phyloP scores from a whole-genome alignment of 2,888 invertebrate genomes.

The Agelastica alni region DNA sequence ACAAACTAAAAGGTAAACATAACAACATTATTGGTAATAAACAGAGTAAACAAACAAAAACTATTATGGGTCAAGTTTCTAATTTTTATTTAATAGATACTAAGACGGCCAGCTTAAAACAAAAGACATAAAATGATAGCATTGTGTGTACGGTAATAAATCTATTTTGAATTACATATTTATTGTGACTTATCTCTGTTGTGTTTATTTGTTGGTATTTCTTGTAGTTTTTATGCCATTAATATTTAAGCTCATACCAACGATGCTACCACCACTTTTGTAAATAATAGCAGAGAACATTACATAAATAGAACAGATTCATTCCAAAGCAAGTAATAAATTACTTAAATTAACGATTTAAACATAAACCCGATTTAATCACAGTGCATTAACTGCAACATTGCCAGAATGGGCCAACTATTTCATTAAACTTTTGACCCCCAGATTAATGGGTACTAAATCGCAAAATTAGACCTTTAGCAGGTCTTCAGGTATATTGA shows the following conservation, averaged over 20 bases:
- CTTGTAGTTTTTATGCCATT: neutral
- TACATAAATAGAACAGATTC: conserved; percentile 14
- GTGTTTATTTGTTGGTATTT: too few relatives aligned
- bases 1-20: too few relatives aligned
- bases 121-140: too few relatives aligned
- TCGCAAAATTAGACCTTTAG: conserved; percentile 13
- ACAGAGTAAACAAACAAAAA: too few relatives aligned
- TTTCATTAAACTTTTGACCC: conserved; percentile 14
- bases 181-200: too few relatives aligned
- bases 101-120: too few relatives aligned
- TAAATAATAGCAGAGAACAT: conserved; percentile 14
- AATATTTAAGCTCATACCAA: conserved; percentile 1
- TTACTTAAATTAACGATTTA: conserved; percentile 19
- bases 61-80: too few relatives aligned
- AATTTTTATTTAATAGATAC: too few relatives aligned
- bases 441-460: conserved; percentile 10
- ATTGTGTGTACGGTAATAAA: too few relatives aligned
- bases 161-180: too few relatives aligned
- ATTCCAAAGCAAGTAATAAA: conserved; percentile 11
- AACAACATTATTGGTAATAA: too few relatives aligned
- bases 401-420: conserved; percentile 6
- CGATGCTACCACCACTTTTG: neutral
- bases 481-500: conserved; percentile 13
- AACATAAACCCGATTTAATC: conserved; percentile 20
- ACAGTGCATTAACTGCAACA: conserved; percentile 18